phyloP scores from a whole-genome alignment of 1,140 invertebrate genomes.

The Drosophila simulans region DNA sequence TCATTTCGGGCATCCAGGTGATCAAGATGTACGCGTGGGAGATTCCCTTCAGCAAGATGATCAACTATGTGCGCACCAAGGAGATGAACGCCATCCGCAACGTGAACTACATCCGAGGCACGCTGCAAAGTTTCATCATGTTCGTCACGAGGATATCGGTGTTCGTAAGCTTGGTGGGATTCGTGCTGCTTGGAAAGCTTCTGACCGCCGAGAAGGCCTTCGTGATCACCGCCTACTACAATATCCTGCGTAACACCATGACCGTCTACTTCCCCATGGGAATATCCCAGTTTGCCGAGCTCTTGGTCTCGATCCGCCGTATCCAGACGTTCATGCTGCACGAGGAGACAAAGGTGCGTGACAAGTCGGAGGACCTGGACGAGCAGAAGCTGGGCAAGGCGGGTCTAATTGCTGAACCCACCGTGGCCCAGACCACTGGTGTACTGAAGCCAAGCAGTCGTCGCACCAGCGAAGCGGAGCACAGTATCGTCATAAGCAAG shows the following conservation, averaged over 20 bases:
- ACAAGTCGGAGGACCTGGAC: slow-evolving; percentile 67
- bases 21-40: slow-evolving; percentile 98
- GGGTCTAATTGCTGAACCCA: slow-evolving; percentile 41
- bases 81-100: slow-evolving; percentile 87
- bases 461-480: slow-evolving; percentile 53
- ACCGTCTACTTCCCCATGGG: slow-evolving; percentile 90
- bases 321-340: slow-evolving; percentile 90
- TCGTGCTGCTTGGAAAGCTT: slow-evolving; percentile 88
- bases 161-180: slow-evolving; percentile 91
- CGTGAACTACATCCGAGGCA: slow-evolving; percentile 89
- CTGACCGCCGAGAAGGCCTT: slow-evolving; percentile 89
- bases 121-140: slow-evolving; percentile 90
- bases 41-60: slow-evolving; percentile 89
- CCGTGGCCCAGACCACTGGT: slow-evolving; percentile 42
- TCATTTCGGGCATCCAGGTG: slow-evolving; percentile 94
- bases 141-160: slow-evolving; percentile 91
- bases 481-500: slow-evolving; percentile 63
- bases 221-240: slow-evolving; percentile 90
- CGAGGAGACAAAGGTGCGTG: slow-evolving; percentile 86
- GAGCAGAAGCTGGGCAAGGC: slow-evolving; percentile 57
- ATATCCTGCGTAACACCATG: slow-evolving; percentile 90
- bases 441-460: slow-evolving; percentile 62
- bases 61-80: slow-evolving; percentile 86
- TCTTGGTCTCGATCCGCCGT: slow-evolving; percentile 88
- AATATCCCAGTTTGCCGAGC: slow-evolving; percentile 88